Evolutionary conservation across 30 jellyfish, hydroid and myxozoan species (phyloP), one percentile per base, ranked within the genome.

Genomic region (Rhopilema esculentum): DNA sequence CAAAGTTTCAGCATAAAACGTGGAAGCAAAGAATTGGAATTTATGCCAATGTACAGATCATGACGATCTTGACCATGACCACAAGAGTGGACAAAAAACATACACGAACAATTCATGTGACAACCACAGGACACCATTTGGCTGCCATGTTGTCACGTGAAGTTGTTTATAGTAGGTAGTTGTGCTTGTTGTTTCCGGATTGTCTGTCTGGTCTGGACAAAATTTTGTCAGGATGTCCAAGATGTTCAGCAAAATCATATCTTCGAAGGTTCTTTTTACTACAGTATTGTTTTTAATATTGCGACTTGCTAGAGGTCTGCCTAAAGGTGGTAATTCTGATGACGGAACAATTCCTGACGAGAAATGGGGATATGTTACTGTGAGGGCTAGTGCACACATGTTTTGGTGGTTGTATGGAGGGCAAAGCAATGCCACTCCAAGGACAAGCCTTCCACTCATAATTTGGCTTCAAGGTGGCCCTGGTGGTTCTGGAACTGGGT

Each of bases 401-500:
- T 93, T 93, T 77, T 93, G 98, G 98, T 93, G 97, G 97, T 48
- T 93, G 31, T 93, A 88, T 83, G 97, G 97, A 6, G 98, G 93
- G 17, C 97, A 82, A 66, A 80, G 66, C 66, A 70, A 52, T 21
- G 22, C 80, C 9, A 67, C 72, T 32, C 85, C 85, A 1, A 27
- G 97, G 33, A 71, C 68, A 0, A 50, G 71, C 27, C 61, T 84
- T 15, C 98, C 98, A 16, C 68, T 93, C 26, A 90, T 93, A 29
- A 79, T 93, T 25, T 93, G 98, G 98, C 91, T 92, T 18, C 98
- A 92, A 84, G 98, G 98, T 20, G 98, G 98, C 12, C 98, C 98
- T 61, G 98, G 98, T 66, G 98, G 90, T 32, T 92, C 98, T 1
- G 92, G 95, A 28, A 79, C 95, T 32, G 98, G 98, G 18, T 92